Percentiles rank a stretch among this genome's conserved stretches.
These are phyloP conservation scores for Tursiops truncatus DNA, from an alignment of 2,113 vertebrate genomes.

Conservation along the genomic window DNA sequence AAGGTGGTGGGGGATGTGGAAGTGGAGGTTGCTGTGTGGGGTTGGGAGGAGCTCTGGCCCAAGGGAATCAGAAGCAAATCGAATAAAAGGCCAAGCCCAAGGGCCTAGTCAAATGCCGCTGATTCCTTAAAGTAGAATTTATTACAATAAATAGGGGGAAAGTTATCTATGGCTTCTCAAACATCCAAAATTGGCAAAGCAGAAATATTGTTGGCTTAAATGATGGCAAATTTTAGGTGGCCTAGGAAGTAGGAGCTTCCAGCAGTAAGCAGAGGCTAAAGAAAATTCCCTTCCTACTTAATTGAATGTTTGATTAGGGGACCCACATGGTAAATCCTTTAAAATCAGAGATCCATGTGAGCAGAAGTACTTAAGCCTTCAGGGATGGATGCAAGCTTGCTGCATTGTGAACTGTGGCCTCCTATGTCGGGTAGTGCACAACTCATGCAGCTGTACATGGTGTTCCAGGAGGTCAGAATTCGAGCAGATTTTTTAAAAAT, in stretches of 20 bases:
- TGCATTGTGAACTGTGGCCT: background rate
- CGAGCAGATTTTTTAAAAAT: background rate
- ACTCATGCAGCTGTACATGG: background rate
- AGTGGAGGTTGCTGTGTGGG: background rate
- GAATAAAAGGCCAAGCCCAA: constrained; percentile 52
- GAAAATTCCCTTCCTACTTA: background rate
- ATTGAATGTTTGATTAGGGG: background rate
- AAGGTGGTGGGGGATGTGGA: background rate
- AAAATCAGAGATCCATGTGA: background rate
- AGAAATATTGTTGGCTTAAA: background rate
- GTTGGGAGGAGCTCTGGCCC: background rate
- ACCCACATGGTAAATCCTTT: background rate
- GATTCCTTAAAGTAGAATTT: constrained; percentile 44
- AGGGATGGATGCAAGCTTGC: background rate
- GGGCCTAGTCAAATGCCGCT: background rate
- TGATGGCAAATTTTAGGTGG: background rate
- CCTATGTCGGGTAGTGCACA: background rate
- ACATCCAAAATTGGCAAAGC: background rate
- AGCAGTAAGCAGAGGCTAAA: background rate
- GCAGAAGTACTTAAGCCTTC: background rate
- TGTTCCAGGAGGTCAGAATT: background rate
- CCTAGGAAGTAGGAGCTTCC: background rate
- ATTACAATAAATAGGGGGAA: background rate
- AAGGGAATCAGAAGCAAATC: constrained; percentile 37
- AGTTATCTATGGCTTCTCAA: background rate